Evolutionary conservation across 2,113 vertebrate genomes (phyloP), one percentile per base, ranked within the genome.

Genomic region (Lophura nycthemera): DNA sequence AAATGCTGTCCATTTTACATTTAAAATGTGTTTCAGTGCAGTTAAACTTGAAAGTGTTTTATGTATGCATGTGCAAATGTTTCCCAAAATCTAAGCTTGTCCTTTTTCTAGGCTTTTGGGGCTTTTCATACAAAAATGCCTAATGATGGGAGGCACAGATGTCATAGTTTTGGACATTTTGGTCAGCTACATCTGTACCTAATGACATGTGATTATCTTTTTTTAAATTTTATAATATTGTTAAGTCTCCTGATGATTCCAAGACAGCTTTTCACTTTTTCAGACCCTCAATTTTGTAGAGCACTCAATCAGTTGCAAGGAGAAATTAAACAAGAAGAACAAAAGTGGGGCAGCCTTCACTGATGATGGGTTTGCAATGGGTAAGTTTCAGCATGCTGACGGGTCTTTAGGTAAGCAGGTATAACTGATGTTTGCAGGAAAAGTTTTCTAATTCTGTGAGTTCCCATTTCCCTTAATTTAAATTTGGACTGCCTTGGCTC

Each of bases 281-380:
- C 92, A 99, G 99, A 98, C 99, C 1, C 98, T 99, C 65, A 99
- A 99, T 96, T 99, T 99, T 85, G 99, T 99, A 83, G 99, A 99
- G 70, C 99, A 99, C 96, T 99, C 99, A 30, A 99, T 99, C 96
- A 98, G 98, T 95, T 99, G 99, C 95, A 99, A 99, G 95, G 99
- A 99, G 95, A 99, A 99, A 80, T 83, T 99, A 79, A 99, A 99
- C 97, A 99, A 99, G 97, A 99, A 99, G 96, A 99, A 99, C 96
- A 99, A 99, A 98, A 98, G 95, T 22, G 99, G 99, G 92, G 99
- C 99, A 57, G 98, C 99, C 61, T 99, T 99, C 95, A 99, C 99
- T 63, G 99, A 99, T 80, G 99, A 99, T 93, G 99, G 99, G 50
- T 99, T 99, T 96, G 99, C 99, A 45, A 99, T 99, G 99, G 99